Percentiles rank a stretch among this genome's conserved stretches.
These are phyloP conservation scores for Operophtera brumata DNA, from an alignment of 2,888 invertebrate species.

Conservation along the genomic window DNA sequence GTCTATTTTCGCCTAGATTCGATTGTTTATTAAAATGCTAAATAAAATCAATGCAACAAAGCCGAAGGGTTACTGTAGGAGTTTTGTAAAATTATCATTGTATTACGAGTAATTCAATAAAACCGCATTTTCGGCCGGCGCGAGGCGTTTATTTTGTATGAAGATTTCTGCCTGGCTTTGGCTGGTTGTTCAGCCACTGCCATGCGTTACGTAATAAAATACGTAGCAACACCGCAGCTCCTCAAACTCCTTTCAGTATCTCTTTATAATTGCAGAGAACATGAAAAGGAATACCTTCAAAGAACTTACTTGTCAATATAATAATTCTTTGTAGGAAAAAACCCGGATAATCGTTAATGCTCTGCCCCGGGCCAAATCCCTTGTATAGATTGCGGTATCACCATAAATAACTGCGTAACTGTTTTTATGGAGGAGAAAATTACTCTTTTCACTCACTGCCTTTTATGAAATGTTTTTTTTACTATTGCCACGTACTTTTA, in stretches of 20 bases:
- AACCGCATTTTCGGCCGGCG: too few relatives aligned
- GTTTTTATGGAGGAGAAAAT: slow-evolving; percentile 77
- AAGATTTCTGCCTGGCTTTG: too few relatives aligned
- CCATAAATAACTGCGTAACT: slow-evolving; percentile 77
- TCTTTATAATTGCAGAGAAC: slow-evolving; percentile 45
- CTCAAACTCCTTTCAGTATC: slow-evolving; percentile 22
- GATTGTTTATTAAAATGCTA: too few relatives aligned
- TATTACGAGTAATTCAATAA: too few relatives aligned
- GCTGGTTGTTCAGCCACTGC: neutral
- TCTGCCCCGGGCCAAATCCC: slow-evolving; percentile 71
- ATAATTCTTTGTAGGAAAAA: slow-evolving; percentile 71
- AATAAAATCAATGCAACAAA: too few relatives aligned
- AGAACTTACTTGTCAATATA: slow-evolving; percentile 73
- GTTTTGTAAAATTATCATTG: too few relatives aligned
- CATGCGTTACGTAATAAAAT: neutral
- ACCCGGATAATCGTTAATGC: slow-evolving; percentile 75
- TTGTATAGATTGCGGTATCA: slow-evolving; percentile 77
- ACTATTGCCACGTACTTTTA: slow-evolving; percentile 40
- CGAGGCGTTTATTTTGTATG: too few relatives aligned
- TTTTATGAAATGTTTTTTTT: slow-evolving; percentile 68
- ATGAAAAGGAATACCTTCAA: slow-evolving; percentile 59
- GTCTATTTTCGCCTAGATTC: too few relatives aligned
- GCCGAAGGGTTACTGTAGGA: too few relatives aligned
- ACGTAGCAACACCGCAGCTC: neutral
- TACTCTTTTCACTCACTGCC: slow-evolving; percentile 71